A percentile compares a stretch with the other conserved stretches of the same genome.
phyloP scores from a whole-genome alignment of 2,888 invertebrate genomes.

The Pollenia angustigena region DNA sequence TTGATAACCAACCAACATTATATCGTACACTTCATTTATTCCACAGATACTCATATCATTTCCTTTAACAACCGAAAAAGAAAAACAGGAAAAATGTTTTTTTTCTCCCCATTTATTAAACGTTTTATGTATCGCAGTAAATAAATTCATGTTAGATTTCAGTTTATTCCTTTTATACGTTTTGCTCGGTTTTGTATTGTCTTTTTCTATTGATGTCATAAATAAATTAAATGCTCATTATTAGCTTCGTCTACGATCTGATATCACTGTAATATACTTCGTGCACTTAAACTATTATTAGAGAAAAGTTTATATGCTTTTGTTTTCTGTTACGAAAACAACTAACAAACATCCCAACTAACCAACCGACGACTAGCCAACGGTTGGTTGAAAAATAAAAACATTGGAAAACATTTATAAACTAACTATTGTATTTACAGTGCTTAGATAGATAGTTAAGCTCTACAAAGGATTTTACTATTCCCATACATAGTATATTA shows the following conservation, averaged over 20 bases:
- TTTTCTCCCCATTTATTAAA: constrained; percentile 37
- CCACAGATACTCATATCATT: constrained; percentile 2
- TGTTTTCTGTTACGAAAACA: constrained; percentile 11
- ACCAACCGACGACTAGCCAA: background rate
- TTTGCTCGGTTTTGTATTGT: background rate
- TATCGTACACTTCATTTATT: background rate
- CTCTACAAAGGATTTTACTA: background rate
- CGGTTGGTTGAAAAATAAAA: background rate
- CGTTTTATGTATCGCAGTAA: constrained; percentile 25
- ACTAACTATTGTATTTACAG: background rate
- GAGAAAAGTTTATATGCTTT: constrained; percentile 28
- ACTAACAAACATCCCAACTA: constrained; percentile 6
- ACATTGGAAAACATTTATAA: constrained; percentile 9
- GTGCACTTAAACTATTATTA: constrained; percentile 29
- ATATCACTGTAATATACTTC: constrained; percentile 45
- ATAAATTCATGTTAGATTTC: constrained; percentile 26
- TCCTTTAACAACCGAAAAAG: background rate
- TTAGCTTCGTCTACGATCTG: constrained; percentile 62
- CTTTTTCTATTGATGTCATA: constrained; percentile 51
- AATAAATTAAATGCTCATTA: constrained; percentile 71
- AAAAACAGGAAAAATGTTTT: background rate
- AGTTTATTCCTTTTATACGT: background rate
- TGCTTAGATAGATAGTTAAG: constrained; percentile 29
- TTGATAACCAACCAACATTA: background rate
- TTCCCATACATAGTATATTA: background rate